Conservation (phyloP, 2,797 vertebrate genomes). For the Ficedula albicollis region DNA sequence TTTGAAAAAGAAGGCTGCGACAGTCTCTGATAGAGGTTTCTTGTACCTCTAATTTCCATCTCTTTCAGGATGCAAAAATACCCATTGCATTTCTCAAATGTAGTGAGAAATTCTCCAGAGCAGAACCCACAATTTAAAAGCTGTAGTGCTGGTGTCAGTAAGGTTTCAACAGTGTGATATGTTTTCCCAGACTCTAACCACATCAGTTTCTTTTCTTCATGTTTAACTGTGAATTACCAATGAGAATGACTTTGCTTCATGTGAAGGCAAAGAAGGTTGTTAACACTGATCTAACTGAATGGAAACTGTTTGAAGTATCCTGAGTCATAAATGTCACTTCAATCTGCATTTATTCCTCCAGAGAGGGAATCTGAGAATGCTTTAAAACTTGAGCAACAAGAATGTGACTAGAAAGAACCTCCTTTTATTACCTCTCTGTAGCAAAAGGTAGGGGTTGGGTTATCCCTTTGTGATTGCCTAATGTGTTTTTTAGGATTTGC, state of each 20-base stretch:
- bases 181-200: not conserved
- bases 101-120: not conserved
- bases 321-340: not conserved
- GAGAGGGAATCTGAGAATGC: not conserved
- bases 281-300: not conserved
- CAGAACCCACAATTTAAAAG: not conserved
- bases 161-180: not conserved
- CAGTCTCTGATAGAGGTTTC: not conserved
- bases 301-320: not conserved
- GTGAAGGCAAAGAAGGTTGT: not conserved
- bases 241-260: not conserved
- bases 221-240: not conserved
- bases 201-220: not conserved
- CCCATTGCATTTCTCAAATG: not conserved
- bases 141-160: not conserved
- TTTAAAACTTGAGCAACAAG: not conserved
- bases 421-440: not conserved
- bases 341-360: not conserved
- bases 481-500: not conserved
- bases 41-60: not conserved
- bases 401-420: not conserved
- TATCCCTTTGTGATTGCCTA: not conserved
- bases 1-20: not conserved
- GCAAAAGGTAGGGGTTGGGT: not conserved
- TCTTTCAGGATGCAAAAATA: not conserved